Evolutionary conservation across 1,140 invertebrate species (phyloP).

Genomic region (Ceratina japonica): DNA sequence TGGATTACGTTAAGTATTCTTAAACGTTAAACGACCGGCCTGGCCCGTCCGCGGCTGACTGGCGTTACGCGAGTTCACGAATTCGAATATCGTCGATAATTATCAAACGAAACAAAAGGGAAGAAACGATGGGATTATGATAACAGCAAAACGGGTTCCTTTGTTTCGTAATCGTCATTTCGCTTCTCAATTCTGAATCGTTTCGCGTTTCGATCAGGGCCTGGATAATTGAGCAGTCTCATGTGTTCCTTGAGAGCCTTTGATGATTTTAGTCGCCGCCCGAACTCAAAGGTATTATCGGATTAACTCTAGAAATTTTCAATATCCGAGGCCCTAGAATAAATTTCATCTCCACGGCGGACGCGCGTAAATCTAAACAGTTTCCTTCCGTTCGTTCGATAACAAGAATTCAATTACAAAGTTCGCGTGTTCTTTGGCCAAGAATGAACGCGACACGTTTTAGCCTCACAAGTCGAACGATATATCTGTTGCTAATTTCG

Average conservation of each 20-base stretch:
- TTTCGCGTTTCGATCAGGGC: no score
- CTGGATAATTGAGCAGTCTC: no score
- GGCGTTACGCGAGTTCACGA: not conserved
- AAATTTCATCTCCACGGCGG: not conserved
- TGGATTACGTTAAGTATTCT: slow-evolving; percentile 61
- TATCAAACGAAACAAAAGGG: not conserved
- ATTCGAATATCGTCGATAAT: slow-evolving; percentile 13
- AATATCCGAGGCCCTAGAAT: not conserved
- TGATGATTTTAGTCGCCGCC: no score
- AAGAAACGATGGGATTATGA: not conserved
- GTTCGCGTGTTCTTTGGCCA: not conserved
- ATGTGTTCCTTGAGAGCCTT: no score
- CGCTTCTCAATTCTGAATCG: no score
- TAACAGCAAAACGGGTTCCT: not conserved
- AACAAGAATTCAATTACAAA: not conserved
- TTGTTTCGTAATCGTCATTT: no score
- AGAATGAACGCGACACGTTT: not conserved
- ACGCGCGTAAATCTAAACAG: not conserved
- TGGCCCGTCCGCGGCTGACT: not conserved
- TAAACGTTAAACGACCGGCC: slow-evolving; percentile 20
- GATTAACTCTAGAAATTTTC: no score
- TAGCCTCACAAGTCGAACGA: not conserved
- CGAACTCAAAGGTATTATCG: no score
- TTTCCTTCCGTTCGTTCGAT: not conserved
- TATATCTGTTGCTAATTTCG: not conserved